Conservation (phyloP, 2,797 vertebrate species). For the Sitta carolinensis region DNA sequence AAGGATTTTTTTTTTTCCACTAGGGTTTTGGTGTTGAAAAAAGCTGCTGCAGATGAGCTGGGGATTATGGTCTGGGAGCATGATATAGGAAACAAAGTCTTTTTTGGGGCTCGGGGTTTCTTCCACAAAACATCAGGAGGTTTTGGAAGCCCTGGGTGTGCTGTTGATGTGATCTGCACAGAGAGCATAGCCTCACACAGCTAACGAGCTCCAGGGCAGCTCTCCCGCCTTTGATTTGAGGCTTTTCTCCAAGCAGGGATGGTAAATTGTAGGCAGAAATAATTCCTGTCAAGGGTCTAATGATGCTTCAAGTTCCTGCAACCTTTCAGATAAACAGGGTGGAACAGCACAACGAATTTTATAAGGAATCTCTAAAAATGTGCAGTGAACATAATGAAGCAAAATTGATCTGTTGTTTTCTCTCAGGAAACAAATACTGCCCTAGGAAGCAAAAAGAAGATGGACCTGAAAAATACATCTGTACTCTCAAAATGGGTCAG, state of each 20-base stretch:
- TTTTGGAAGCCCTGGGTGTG: background rate
- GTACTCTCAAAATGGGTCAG: background rate
- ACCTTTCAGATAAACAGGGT: background rate
- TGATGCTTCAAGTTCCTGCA: slow-evolving; percentile 25
- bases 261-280: background rate
- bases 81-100: background rate
- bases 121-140: background rate
- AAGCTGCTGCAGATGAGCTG: background rate
- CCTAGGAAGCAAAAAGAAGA: background rate
- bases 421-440: background rate
- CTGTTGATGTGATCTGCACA: background rate
- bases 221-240: slow-evolving; percentile 21
- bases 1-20: background rate
- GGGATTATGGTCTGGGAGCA: background rate
- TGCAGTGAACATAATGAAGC: background rate
- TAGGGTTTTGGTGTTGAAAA: background rate
- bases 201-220: slow-evolving; percentile 34
- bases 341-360: background rate
- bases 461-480: background rate
- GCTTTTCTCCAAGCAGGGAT: background rate
- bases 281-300: slow-evolving; percentile 1
- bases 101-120: background rate
- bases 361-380: background rate
- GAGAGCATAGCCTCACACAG: background rate
- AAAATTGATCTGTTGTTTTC: slow-evolving; percentile 38